Evolutionary conservation across 2,797 vertebrate species (phyloP).

Genomic region (Schizopygopsis pylzovi): DNA sequence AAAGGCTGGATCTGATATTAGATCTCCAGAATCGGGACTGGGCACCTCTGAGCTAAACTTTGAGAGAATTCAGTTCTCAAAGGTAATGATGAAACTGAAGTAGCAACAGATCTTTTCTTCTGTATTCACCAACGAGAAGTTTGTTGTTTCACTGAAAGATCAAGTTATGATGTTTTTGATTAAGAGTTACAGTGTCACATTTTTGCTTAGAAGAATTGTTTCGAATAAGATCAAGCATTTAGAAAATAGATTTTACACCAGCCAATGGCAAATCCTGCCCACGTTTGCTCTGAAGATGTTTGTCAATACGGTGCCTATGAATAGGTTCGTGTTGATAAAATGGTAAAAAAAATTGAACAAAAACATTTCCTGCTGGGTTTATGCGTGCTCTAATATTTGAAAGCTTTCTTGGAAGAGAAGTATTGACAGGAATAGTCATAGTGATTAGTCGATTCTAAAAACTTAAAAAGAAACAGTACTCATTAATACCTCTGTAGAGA

Average conservation of each 20-base stretch:
- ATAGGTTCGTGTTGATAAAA: neutral
- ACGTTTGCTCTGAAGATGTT: neutral
- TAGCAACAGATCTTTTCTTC: neutral
- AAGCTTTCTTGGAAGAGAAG: neutral
- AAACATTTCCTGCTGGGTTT: neutral
- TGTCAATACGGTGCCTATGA: neutral
- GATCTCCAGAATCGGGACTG: neutral
- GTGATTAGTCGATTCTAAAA: neutral
- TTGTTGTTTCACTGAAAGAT: neutral
- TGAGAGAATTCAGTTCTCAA: neutral
- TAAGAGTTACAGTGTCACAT: neutral
- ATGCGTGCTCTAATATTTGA: neutral
- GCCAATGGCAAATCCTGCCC: neutral
- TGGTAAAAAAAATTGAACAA: too few relatives aligned
- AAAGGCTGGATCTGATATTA: neutral
- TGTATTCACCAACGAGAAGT: neutral
- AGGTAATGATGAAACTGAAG: neutral
- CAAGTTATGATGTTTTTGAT: neutral
- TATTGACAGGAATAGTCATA: neutral
- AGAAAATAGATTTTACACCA: neutral
- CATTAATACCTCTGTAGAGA: neutral
- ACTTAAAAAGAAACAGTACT: neutral
- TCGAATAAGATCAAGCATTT: neutral
- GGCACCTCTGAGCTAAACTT: neutral
- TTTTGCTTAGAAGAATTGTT: too few relatives aligned